Conservation (phyloP, 2,113 vertebrate species). For the Macquaria australasica region DNA sequence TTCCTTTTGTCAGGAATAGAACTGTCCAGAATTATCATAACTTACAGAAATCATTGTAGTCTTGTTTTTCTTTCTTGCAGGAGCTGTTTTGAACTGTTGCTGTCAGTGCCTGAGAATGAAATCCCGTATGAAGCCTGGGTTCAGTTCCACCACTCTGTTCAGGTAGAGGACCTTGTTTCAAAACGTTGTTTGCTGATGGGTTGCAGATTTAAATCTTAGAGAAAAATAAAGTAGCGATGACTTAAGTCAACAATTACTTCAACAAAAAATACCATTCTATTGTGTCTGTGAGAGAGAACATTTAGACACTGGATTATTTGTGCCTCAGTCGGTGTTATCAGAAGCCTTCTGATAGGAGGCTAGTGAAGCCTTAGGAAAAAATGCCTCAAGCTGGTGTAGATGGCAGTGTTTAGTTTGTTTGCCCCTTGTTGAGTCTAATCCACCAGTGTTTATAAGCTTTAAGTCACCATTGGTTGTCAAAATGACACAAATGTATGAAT, state of each 20-base stretch:
- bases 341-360: neutral
- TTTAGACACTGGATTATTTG: neutral
- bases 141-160: conserved; percentile 93
- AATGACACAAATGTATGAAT: neutral
- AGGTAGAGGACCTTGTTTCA: conserved; percentile 83
- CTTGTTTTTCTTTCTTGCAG: conserved; percentile 79
- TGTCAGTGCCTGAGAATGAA: conserved; percentile 96
- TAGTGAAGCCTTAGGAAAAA: neutral
- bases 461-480: neutral
- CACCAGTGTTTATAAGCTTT: neutral
- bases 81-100: conserved; percentile 98
- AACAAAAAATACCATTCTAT: neutral
- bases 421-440: conserved; percentile 1
- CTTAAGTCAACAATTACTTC: neutral
- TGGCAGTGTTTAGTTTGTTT: neutral
- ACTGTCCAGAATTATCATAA: neutral
- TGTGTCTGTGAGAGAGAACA: neutral
- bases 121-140: conserved; percentile 92
- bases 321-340: neutral
- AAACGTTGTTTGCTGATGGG: neutral
- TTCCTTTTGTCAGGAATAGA: neutral
- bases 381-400: neutral
- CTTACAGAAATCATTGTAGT: neutral
- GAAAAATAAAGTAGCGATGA: neutral
- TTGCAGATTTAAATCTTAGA: neutral